phyloP scores from a whole-genome alignment of 2,888 invertebrate genomes.

The Mycalesis mineus region DNA sequence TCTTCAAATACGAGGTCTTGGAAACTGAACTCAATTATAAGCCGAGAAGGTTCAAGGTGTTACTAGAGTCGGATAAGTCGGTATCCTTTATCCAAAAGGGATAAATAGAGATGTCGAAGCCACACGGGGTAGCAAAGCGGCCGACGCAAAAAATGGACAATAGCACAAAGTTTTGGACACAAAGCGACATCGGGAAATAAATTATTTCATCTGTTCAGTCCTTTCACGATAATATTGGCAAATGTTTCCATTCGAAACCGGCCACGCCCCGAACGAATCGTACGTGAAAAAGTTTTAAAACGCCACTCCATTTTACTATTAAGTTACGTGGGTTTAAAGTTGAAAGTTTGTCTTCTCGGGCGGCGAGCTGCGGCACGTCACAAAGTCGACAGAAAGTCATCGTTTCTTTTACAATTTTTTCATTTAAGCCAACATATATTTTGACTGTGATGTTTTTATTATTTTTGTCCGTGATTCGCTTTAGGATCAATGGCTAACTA shows the following conservation, averaged over 20 bases:
- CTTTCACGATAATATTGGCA: constrained; percentile 78
- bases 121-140: constrained; percentile 64
- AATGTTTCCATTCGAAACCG: constrained; percentile 76
- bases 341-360: constrained; percentile 36
- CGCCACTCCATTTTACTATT: constrained; percentile 25
- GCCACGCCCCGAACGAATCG: constrained; percentile 68
- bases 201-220: constrained; percentile 77
- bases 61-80: constrained; percentile 40
- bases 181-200: constrained; percentile 76
- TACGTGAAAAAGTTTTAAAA: constrained; percentile 41
- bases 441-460: constrained; percentile 79
- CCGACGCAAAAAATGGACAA: constrained; percentile 71
- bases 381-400: constrained; percentile 70
- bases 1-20: background rate
- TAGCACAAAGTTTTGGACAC: constrained; percentile 71
- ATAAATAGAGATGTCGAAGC: constrained; percentile 71
- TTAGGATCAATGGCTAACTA: constrained; percentile 57
- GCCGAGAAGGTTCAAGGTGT: constrained; percentile 19
- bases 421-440: constrained; percentile 69
- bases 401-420: constrained; percentile 66
- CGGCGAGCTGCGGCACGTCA: constrained; percentile 55
- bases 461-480: constrained; percentile 72
- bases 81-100: constrained; percentile 60
- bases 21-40: background rate
- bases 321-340: constrained; percentile 28